These are phyloP conservation scores for Mercenaria mercenaria DNA, from an alignment of 1,140 invertebrate species.

Conservation along the genomic window DNA sequence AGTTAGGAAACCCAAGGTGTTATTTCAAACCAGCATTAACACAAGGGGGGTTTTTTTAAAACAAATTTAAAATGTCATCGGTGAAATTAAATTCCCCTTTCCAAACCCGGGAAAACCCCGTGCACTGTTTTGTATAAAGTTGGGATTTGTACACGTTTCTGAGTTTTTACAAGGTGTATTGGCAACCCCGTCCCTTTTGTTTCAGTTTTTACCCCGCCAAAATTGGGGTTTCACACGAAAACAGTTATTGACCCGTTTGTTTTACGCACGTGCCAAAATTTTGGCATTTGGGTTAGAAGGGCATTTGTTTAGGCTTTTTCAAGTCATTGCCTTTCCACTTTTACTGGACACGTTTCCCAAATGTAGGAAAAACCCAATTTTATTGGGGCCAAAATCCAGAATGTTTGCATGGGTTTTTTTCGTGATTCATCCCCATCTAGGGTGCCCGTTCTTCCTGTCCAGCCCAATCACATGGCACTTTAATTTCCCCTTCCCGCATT, in stretches of 20 bases:
- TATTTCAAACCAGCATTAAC: neutral
- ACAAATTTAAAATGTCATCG: neutral
- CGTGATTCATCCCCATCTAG: slow-evolving; percentile 61
- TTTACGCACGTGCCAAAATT: slow-evolving; percentile 55
- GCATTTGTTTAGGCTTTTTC: slow-evolving; percentile 1
- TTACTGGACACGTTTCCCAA: neutral
- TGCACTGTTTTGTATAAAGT: slow-evolving; percentile 21
- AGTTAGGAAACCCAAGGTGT: neutral
- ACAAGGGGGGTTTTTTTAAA: neutral
- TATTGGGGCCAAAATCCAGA: neutral
- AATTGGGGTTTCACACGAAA: slow-evolving; percentile 36
- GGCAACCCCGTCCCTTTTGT: slow-evolving; percentile 30
- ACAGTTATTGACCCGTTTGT: slow-evolving; percentile 20
- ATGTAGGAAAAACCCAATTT: neutral
- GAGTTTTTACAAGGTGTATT: slow-evolving; percentile 92
- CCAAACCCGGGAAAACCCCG: slow-evolving; percentile 35
- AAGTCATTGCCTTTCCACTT: neutral
- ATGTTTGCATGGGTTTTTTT: neutral
- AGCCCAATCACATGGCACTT: slow-evolving; percentile 43
- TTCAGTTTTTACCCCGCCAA: neutral
- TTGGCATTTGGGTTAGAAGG: neutral
- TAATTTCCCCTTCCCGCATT: neutral
- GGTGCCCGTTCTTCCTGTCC: slow-evolving; percentile 39
- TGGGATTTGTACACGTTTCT: slow-evolving; percentile 44
- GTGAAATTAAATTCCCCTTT: slow-evolving; percentile 36